phyloP scores from a whole-genome alignment of 92 coral and sea anemone species.

The Hydrozoanthus gracilis region DNA sequence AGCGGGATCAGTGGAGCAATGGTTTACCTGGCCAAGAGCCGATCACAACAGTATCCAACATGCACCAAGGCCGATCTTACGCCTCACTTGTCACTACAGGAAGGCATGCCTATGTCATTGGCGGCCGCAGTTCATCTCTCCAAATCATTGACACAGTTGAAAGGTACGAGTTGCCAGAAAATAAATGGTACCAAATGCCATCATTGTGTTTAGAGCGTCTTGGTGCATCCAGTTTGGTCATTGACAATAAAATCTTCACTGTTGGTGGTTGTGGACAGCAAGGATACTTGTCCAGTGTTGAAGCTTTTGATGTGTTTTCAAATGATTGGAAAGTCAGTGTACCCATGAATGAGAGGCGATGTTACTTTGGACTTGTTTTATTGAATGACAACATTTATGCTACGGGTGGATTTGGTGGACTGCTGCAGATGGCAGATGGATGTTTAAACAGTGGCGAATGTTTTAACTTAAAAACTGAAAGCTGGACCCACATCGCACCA shows the following conservation, averaged over 20 bases:
- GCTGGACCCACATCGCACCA: slow-evolving; percentile 70
- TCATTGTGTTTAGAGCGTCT: slow-evolving; percentile 65
- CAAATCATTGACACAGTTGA: slow-evolving; percentile 69
- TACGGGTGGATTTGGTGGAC: slow-evolving; percentile 77
- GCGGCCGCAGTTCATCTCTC: slow-evolving; percentile 73
- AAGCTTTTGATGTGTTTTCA: slow-evolving; percentile 69
- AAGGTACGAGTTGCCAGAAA: slow-evolving; percentile 82
- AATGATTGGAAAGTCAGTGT: slow-evolving; percentile 66
- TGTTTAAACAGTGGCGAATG: slow-evolving; percentile 71
- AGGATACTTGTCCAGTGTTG: slow-evolving; percentile 77
- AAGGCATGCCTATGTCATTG: slow-evolving; percentile 67
- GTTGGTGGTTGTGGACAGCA: slow-evolving; percentile 69
- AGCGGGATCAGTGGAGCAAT: slow-evolving; percentile 59
- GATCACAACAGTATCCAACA: slow-evolving; percentile 37
- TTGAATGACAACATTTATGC: slow-evolving; percentile 73
- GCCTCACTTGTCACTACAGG: slow-evolving; percentile 63
- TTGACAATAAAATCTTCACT: slow-evolving; percentile 60
- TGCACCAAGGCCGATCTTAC: slow-evolving; percentile 63
- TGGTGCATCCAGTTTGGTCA: slow-evolving; percentile 68
- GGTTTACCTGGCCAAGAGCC: slow-evolving; percentile 40
- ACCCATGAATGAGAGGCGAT: slow-evolving; percentile 66
- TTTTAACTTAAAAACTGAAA: slow-evolving; percentile 62
- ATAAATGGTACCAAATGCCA: slow-evolving; percentile 68
- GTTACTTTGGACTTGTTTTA: slow-evolving; percentile 68
- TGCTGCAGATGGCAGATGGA: slow-evolving; percentile 47